phyloP scores from a whole-genome alignment of 2,113 vertebrate genomes.

The Neopipo cinnamomea region DNA sequence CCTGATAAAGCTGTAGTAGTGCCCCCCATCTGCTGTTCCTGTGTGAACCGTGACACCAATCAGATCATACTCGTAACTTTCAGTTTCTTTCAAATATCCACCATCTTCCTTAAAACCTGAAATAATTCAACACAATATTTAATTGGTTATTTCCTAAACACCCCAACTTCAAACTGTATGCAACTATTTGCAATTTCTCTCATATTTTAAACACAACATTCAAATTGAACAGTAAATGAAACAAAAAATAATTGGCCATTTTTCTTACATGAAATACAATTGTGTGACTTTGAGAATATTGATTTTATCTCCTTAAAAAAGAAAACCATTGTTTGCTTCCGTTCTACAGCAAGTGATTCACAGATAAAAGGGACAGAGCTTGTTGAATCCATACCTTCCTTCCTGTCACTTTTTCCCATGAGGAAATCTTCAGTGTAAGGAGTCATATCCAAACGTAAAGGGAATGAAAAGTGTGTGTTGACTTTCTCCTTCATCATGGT shows the following conservation, averaged over 20 bases:
- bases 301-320: not conserved
- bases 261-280: not conserved
- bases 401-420: slow-evolving; percentile 95
- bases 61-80: slow-evolving; percentile 97
- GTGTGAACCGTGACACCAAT: slow-evolving; percentile 98
- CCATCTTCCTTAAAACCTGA: slow-evolving; percentile 90
- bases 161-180: not conserved
- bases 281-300: not conserved
- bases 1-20: slow-evolving; percentile 98
- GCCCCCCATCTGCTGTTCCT: slow-evolving; percentile 95
- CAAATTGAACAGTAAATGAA: not conserved
- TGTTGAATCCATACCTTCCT: slow-evolving; percentile 82
- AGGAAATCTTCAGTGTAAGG: slow-evolving; percentile 98
- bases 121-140: slow-evolving; percentile 34
- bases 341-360: not conserved
- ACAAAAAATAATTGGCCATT: fast-evolving
- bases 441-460: slow-evolving; percentile 97
- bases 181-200: not conserved
- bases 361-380: not conserved
- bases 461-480: slow-evolving; percentile 98
- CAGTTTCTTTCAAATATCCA: slow-evolving; percentile 80
- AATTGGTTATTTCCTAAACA: not conserved
- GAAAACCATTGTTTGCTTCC: not conserved
- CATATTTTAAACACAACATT: not conserved
- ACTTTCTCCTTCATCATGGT: slow-evolving; percentile 99